Conservation (phyloP, 92 coral and sea anemone genomes). For the Anthopleura xanthogrammica region DNA sequence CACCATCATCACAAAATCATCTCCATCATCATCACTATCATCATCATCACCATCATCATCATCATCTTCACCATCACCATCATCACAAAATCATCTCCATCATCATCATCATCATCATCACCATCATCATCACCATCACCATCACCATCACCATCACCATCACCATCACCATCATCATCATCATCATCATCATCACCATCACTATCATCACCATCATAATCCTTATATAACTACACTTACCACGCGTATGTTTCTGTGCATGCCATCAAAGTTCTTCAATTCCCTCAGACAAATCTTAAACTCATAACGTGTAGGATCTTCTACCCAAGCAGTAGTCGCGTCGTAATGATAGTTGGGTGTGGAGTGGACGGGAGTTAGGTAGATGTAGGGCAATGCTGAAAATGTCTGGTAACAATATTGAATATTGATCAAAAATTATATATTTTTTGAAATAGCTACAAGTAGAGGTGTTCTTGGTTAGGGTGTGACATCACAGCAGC, state of each 20-base stretch:
- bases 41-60: too few species aligned
- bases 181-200: too few species aligned
- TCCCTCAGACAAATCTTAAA: constrained; percentile 68
- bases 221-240: constrained; percentile 9
- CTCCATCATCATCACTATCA: too few species aligned
- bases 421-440: not conserved
- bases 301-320: constrained; percentile 43
- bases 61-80: too few species aligned
- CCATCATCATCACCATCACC: not conserved
- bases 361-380: constrained; percentile 57
- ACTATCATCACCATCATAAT: too few species aligned
- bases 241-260: constrained; percentile 53
- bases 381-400: constrained; percentile 44
- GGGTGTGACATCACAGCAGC: too few species aligned
- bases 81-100: too few species aligned
- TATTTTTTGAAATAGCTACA: not conserved
- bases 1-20: too few species aligned
- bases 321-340: constrained; percentile 69
- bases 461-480: too few species aligned
- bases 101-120: too few species aligned
- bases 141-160: too few species aligned
- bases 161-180: too few species aligned
- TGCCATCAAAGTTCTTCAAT: constrained; percentile 67
- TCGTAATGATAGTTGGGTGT: constrained; percentile 34
- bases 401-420: constrained; percentile 32